phyloP scores from a whole-genome alignment of 2,113 vertebrate genomes.

The Grammomys surdaster region DNA sequence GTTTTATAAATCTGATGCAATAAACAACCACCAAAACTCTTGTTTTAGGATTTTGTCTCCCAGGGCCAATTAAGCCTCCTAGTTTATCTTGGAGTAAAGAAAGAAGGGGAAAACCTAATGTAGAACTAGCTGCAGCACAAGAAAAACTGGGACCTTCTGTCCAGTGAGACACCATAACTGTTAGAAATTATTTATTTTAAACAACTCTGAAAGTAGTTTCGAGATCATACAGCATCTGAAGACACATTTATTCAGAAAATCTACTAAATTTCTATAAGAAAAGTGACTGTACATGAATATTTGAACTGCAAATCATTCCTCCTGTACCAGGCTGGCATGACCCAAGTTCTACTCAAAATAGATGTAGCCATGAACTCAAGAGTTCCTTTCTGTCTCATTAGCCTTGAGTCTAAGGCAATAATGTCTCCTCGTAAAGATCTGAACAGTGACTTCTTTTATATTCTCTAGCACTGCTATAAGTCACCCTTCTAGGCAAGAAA shows the following conservation, averaged over 20 bases:
- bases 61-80: background rate
- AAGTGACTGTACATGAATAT: background rate
- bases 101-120: background rate
- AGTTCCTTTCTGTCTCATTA: background rate
- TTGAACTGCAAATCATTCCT: background rate
- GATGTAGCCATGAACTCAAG: background rate
- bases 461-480: background rate
- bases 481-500: background rate
- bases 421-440: background rate
- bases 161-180: background rate
- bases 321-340: background rate
- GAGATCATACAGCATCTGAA: background rate
- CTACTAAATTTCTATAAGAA: background rate
- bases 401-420: background rate
- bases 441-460: background rate
- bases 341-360: background rate
- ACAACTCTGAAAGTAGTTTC: background rate
- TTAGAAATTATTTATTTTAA: background rate
- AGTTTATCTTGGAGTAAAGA: conserved; percentile 16
- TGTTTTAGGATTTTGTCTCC: background rate
- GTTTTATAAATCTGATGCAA: conserved; percentile 9
- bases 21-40: background rate
- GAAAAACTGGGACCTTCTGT: background rate
- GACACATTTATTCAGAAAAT: background rate
- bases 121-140: background rate